Evolutionary conservation across 2,797 vertebrate genomes (phyloP).

Genomic region (Neostethus bicornis): DNA sequence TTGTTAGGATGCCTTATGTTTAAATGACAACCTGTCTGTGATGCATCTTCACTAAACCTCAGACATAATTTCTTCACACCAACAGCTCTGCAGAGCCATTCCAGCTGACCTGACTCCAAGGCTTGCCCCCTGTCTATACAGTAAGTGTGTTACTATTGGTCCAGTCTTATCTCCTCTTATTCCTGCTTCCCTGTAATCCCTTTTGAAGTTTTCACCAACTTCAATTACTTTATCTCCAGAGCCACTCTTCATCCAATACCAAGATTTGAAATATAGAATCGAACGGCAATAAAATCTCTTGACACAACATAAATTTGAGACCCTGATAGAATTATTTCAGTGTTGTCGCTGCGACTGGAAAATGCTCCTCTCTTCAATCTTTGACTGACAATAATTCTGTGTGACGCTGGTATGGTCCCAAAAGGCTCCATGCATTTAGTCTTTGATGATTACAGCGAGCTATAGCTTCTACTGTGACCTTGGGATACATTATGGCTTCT

Average conservation of each 20-base stretch:
- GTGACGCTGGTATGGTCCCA: conserved; percentile 4
- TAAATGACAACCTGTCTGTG: conserved; percentile 24
- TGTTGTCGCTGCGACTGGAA: conserved; percentile 4
- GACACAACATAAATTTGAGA: conserved; percentile 28
- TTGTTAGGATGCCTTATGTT: not conserved
- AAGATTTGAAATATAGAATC: conserved; percentile 52
- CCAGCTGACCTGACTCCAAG: conserved; percentile 12
- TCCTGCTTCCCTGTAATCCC: conserved; percentile 57
- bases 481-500: conserved; percentile 37
- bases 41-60: conserved; percentile 29
- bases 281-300: conserved; percentile 31
- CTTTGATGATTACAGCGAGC: conserved; percentile 13
- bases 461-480: conserved; percentile 27
- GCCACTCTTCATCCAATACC: conserved; percentile 59
- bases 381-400: conserved; percentile 12
- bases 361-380: conserved; percentile 14
- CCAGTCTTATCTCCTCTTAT: conserved; percentile 48
- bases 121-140: conserved; percentile 35
- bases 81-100: conserved; percentile 16
- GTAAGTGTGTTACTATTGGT: conserved; percentile 45
- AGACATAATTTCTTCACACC: conserved; percentile 29
- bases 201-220: conserved; percentile 58
- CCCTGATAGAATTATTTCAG: conserved; percentile 31
- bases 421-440: conserved; percentile 10
- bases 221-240: conserved; percentile 65